Evolutionary conservation across 2,797 vertebrate species (phyloP).

Genomic region (Sphenopsis melanotis): DNA sequence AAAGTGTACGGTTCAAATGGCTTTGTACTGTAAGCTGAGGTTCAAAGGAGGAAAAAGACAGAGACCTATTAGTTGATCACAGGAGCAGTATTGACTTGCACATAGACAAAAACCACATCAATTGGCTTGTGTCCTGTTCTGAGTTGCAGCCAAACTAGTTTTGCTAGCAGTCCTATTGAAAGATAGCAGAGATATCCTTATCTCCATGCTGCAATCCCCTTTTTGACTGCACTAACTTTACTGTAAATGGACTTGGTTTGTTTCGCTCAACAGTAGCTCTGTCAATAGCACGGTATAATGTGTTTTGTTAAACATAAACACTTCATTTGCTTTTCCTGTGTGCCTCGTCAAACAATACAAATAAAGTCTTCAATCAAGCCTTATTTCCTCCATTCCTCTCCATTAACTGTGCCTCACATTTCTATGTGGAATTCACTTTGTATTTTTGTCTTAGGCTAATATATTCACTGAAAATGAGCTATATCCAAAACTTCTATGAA

Average conservation of each 20-base stretch:
- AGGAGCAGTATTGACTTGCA: not conserved
- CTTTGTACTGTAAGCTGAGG: not conserved
- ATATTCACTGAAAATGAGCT: not conserved
- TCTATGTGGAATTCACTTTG: not conserved
- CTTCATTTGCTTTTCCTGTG: not conserved
- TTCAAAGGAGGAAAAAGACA: not conserved
- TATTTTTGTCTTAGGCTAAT: not conserved
- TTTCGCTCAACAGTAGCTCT: not conserved
- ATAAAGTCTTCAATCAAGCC: not conserved
- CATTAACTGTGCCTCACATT: not conserved
- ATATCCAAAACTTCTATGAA: not conserved
- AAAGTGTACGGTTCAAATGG: not conserved
- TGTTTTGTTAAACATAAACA: not conserved
- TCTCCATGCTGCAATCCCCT: not conserved
- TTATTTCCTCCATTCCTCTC: not conserved
- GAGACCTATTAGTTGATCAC: not conserved
- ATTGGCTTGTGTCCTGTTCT: not conserved
- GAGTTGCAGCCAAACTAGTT: not conserved
- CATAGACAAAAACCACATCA: not conserved
- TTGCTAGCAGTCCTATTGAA: not conserved
- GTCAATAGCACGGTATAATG: not conserved
- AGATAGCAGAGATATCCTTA: not conserved
- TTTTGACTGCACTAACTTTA: not conserved
- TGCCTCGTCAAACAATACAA: not conserved
- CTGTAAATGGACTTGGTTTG: not conserved